These are phyloP conservation scores for Strix occidentalis DNA, from an alignment of 2,797 vertebrate species.

Conservation along the genomic window DNA sequence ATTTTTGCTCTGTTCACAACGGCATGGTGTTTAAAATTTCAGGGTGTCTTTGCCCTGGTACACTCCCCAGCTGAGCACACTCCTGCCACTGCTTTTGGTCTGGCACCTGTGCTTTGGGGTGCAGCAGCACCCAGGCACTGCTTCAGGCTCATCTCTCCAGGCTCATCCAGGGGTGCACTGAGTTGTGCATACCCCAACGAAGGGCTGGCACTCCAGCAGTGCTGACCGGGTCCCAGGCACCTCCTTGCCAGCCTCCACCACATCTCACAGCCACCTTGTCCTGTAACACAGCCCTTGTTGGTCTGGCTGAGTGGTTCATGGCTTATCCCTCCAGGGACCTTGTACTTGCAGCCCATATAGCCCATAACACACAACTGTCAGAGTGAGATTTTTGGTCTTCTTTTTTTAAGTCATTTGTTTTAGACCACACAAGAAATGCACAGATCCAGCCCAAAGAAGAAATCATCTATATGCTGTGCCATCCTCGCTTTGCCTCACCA, in stretches of 20 bases:
- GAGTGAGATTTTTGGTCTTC: neutral
- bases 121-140: neutral
- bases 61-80: accelerated
- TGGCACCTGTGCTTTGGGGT: neutral
- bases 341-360: neutral
- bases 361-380: neutral
- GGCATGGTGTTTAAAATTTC: neutral
- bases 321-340: neutral
- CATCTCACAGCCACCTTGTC: neutral
- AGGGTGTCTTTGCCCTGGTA: neutral
- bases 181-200: neutral
- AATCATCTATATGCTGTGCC: neutral
- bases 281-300: neutral
- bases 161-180: neutral
- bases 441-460: neutral
- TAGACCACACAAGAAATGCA: neutral
- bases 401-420: neutral
- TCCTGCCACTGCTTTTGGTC: neutral
- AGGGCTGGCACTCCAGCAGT: neutral
- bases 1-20: neutral
- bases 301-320: neutral
- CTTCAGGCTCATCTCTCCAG: accelerated
- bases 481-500: neutral
- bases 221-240: neutral
- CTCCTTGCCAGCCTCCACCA: neutral